phyloP scores from a whole-genome alignment of 2,113 vertebrate species.

The Hipposideros armiger region DNA sequence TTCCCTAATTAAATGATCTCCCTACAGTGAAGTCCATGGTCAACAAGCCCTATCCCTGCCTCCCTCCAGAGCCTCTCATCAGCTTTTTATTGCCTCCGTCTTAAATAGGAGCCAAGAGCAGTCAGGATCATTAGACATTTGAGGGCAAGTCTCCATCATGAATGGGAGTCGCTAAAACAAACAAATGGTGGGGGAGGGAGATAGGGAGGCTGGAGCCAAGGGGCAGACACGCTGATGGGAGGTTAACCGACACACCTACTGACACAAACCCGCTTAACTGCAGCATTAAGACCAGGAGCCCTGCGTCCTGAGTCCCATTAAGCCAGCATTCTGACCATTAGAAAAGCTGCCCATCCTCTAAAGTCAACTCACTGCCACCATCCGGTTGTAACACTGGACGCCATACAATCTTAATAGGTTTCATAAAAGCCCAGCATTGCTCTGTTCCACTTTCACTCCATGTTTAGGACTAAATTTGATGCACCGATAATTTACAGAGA shows the following conservation, averaged over 20 bases:
- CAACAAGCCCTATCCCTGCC: neutral
- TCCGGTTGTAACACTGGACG: neutral
- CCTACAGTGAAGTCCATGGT: neutral
- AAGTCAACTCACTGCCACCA: neutral
- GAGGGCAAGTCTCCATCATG: neutral
- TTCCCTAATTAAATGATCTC: slow-evolving; percentile 37
- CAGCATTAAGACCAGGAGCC: neutral
- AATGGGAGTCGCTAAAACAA: slow-evolving; percentile 41
- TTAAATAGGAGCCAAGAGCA: slow-evolving; percentile 12
- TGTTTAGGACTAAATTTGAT: slow-evolving; percentile 77
- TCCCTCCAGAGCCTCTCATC: neutral
- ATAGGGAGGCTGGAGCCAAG: neutral
- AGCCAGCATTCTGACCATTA: neutral
- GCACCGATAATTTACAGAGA: slow-evolving; percentile 83
- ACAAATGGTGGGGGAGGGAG: neutral
- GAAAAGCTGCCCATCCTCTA: neutral
- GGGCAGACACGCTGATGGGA: neutral
- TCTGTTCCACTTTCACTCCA: slow-evolving; percentile 57
- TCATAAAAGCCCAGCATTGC: neutral
- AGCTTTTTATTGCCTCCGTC: neutral
- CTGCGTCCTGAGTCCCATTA: neutral
- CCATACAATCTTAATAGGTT: neutral
- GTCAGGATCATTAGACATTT: neutral
- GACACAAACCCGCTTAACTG: neutral
- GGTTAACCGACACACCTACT: neutral